Evolutionary conservation across 2,113 vertebrate genomes (phyloP).

Genomic region (Caranx ignobilis): DNA sequence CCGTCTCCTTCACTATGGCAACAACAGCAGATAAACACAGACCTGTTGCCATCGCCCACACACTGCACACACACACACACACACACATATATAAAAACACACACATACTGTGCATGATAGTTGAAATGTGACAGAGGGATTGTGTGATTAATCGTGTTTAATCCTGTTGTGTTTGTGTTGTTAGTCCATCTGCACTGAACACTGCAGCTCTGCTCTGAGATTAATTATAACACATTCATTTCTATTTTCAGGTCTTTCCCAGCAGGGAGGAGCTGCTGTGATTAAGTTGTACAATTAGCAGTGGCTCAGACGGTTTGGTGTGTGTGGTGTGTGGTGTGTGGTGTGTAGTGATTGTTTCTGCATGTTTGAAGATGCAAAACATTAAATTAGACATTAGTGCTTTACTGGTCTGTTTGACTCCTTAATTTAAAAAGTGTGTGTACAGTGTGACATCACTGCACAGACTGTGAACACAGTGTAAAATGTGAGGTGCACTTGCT

Average conservation of each 20-base stretch:
- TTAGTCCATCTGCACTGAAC: background rate
- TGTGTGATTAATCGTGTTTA: conserved; percentile 9
- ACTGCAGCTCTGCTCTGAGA: background rate
- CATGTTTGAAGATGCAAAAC: background rate
- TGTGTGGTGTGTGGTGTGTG: background rate
- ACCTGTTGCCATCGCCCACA: conserved; percentile 63
- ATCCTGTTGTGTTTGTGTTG: background rate
- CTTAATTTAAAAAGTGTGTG: background rate
- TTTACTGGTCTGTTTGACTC: background rate
- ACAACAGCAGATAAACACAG: conserved; percentile 57
- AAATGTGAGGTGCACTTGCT: conserved; percentile 20
- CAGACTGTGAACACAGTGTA: conserved; percentile 11
- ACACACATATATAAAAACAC: conserved; percentile 10
- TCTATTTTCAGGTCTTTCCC: background rate
- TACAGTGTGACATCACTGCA: background rate
- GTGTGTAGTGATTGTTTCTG: background rate
- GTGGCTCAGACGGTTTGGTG: background rate
- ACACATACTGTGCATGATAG: background rate
- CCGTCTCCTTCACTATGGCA: conserved; percentile 63
- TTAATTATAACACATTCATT: background rate
- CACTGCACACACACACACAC: background rate
- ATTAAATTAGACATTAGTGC: background rate
- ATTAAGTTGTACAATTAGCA: conserved; percentile 16
- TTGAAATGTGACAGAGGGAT: conserved; percentile 9
- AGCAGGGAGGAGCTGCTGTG: background rate